Base-by-base conservation (phyloP, 2,888 invertebrate genomes). In the Herminia tarsipennalis region DNA sequence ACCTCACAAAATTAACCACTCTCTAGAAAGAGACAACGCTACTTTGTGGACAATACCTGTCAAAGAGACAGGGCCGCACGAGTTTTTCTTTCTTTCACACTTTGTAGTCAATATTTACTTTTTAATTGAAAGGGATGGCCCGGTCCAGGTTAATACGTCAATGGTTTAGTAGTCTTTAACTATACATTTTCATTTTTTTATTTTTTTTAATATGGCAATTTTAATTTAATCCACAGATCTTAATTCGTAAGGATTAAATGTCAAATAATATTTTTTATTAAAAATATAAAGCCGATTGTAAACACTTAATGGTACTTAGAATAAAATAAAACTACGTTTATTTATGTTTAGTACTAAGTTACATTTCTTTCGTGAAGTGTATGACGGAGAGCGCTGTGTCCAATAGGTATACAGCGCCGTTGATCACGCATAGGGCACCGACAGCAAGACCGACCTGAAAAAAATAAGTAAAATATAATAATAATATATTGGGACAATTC, bases 331-430 rank as follows among this genome's bases (percentile, higher is more conserved):
- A 53, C 42, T 66, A 59, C 5, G 20, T 56, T 62, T 52, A 52
- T 54, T 59, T 41, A 49, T 28, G 28, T 46, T 33, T 51, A 56
- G 32, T 44, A 34, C 51, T 66, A 59, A 40, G 61, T 83, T 91
- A 93, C 87, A 93, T 93, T 30, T 94, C 94, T 79, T 95, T 95
- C 18, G 94, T 93, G 76, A 93, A 95, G 70, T 95, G 95, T 70
- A 96, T 93, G 70, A 95, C 94, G 17, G 96, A 93, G 21, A 97
- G 81, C 0, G 96, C 95, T 0, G 95, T 94, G 68, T 97, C 97
- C n/a, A 96, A 80, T 5, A 97, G 85, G 76, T 96, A 97, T 0
- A 95, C 92, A 0, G 96, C 96, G 6, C 96, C 96, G 68, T 94
- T 94, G 60, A 97, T 92, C 35, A 97, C 94, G 77, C 96, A 96